These are phyloP conservation scores for Kryptolebias ocellatus DNA, from an alignment of 2,797 vertebrate genomes.

Conservation along the genomic window DNA sequence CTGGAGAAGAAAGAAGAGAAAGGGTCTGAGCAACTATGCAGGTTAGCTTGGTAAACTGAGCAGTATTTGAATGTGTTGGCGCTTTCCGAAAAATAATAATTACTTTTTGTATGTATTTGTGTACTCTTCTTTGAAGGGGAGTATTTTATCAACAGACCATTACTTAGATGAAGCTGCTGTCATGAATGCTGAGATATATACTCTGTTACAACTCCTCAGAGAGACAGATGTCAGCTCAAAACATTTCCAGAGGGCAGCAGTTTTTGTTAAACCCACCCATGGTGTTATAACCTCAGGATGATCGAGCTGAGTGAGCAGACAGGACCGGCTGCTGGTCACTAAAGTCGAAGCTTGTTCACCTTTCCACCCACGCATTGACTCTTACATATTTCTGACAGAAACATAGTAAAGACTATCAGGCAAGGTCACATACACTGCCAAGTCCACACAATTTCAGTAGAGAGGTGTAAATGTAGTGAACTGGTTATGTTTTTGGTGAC, in stretches of 20 bases:
- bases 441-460: constrained; percentile 53
- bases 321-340: constrained; percentile 63
- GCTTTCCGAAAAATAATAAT: constrained; percentile 4
- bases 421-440: constrained; percentile 45
- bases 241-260: constrained; percentile 43
- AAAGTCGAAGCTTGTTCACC: constrained; percentile 56
- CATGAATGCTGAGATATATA: constrained; percentile 19
- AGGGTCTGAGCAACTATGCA: constrained; percentile 99
- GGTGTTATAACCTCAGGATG: constrained; percentile 57
- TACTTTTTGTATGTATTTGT: not conserved
- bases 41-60: constrained; percentile 80
- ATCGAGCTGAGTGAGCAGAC: constrained; percentile 62
- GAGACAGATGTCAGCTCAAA: constrained; percentile 56
- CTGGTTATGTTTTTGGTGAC: constrained; percentile 1
- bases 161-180: constrained; percentile 26
- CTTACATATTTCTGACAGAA: constrained; percentile 53
- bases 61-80: not conserved
- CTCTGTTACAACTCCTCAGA: constrained; percentile 42
- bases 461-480: constrained; percentile 41
- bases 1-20: constrained; percentile 99
- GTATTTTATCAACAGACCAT: not conserved
- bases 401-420: constrained; percentile 52
- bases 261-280: constrained; percentile 68
- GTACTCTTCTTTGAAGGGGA: constrained; percentile 12
- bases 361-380: constrained; percentile 71